Evolutionary conservation across 2,888 invertebrate genomes (phyloP), one percentile per base, ranked within the genome.

Genomic region (Lysandra coridon): DNA sequence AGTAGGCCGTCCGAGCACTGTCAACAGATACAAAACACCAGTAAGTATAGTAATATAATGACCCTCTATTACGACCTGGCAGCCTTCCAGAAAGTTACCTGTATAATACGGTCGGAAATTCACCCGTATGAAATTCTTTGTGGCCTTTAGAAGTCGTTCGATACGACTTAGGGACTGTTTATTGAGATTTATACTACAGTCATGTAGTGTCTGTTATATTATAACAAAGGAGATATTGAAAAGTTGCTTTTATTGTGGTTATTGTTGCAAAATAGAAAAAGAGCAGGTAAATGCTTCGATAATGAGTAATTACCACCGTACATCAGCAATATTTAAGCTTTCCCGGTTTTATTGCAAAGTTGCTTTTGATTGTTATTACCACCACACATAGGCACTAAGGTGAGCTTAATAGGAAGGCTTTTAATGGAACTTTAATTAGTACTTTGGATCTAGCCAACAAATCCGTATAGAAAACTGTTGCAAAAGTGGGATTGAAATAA

Each of bases 31-130:
- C 17, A 33, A 76, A 76, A 76, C 33, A 76, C 53, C 76, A 30
- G 57, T 76, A 76, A 76, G 76, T 76, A 30, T 57, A 57, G 53
- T 23, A 76, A 76, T 53, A 76, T 76, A 76, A 76, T 76, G 76
- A 76, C 76, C 76, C 14, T 37, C 76, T 53, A 76, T 76, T 76
- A 76, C 57, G 53, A 53, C 53, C 76, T 76, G 76, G 76, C 76
- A 76, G n/a, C 14, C 53, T 76, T 76, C 76, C 76, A 76, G 33
- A 53, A 23, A 33, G 33, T 76, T 76, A 76, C 76, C 76, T 57
- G 76, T 76, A 76, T 76, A 53, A 76, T 76, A 76, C 76, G 57
- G 53, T 53, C 53, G 76, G 76, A 76, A 76, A 53, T 33, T 76
- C 53, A 57, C 76, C 33, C 37, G 57, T 57, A 49, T 33, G 37